These are phyloP conservation scores for Leptodirus hochenwartii DNA, from an alignment of 2,888 invertebrate species.

Conservation along the genomic window DNA sequence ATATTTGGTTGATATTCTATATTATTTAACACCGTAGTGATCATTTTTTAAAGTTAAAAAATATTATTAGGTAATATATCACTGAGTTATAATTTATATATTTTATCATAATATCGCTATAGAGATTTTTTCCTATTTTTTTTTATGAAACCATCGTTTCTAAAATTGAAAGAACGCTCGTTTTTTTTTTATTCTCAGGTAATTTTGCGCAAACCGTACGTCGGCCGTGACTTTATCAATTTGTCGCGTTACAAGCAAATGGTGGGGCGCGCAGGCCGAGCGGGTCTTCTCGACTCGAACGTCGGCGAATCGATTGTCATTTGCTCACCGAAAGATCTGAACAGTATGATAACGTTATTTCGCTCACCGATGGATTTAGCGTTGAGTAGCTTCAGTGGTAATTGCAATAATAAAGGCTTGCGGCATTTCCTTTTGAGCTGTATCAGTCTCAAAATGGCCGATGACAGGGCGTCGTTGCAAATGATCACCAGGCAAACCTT, in stretches of 20 bases:
- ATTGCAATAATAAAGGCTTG: slow-evolving; percentile 11
- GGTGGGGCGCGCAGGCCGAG: slow-evolving; percentile 86
- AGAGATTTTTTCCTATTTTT: too few relatives aligned
- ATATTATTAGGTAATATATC: too few relatives aligned
- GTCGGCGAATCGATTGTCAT: slow-evolving; percentile 78
- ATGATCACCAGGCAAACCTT: slow-evolving; percentile 40
- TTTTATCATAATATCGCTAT: too few relatives aligned
- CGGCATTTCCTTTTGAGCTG: slow-evolving; percentile 47
- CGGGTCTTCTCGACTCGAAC: slow-evolving; percentile 61
- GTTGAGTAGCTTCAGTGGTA: slow-evolving; percentile 36
- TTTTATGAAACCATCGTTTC: slow-evolving; percentile 13
- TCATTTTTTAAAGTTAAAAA: too few relatives aligned
- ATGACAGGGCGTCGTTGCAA: slow-evolving; percentile 31
- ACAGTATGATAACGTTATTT: slow-evolving; percentile 35
- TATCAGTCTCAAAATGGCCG: slow-evolving; percentile 44
- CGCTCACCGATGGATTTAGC: slow-evolving; percentile 50
- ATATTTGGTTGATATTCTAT: too few relatives aligned
- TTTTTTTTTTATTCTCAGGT: slow-evolving; percentile 26
- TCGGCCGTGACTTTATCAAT: slow-evolving; percentile 56
- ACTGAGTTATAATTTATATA: too few relatives aligned
- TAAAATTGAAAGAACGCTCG: not conserved
- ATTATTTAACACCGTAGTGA: too few relatives aligned
- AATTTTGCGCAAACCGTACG: slow-evolving; percentile 67
- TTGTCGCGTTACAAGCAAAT: slow-evolving; percentile 84
- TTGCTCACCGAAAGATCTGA: slow-evolving; percentile 39